Evolutionary conservation across 64 coral and sea anemone species (phyloP).

Genomic region (Astreopora myriophthalma): DNA sequence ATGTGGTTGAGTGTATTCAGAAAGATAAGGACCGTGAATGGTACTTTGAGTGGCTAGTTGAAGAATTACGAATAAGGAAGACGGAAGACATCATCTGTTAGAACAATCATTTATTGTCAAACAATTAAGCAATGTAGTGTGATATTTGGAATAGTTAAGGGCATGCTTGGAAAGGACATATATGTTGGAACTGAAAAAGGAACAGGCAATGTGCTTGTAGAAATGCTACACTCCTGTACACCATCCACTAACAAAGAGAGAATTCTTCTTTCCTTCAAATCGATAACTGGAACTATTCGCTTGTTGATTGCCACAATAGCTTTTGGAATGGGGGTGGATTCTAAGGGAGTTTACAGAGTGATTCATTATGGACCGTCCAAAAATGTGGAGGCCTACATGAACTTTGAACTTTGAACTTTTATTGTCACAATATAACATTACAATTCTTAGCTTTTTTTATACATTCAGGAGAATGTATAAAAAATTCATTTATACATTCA

Average conservation of each 20-base stretch:
- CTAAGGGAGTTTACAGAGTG: conserved; percentile 44
- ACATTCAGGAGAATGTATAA: too few species aligned
- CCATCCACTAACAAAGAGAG: conserved; percentile 51
- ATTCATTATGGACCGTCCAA: conserved; percentile 75
- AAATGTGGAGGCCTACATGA: conserved; percentile 41
- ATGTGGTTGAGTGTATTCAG: conserved; percentile 52
- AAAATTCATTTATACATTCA: too few species aligned
- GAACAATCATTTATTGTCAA: conserved; percentile 73
- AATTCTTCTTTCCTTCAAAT: conserved; percentile 55
- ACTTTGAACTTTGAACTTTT: too few species aligned
- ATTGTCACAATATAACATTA: too few species aligned
- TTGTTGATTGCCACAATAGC: conserved; percentile 70
- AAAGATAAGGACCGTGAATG: conserved; percentile 62
- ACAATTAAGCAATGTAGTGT: conserved; percentile 63
- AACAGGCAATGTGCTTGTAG: neutral
- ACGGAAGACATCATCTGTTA: neutral
- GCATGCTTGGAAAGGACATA: conserved; percentile 27
- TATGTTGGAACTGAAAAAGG: neutral
- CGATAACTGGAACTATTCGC: conserved; percentile 38
- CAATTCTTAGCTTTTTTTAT: too few species aligned
- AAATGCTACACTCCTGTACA: conserved; percentile 76
- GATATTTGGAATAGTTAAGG: conserved; percentile 35
- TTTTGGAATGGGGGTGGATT: conserved; percentile 77
- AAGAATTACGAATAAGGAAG: conserved; percentile 55
- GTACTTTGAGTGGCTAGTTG: conserved; percentile 63